Evolutionary conservation across 2,888 invertebrate species (phyloP), one percentile per base, ranked within the genome.

Genomic region (Eulithis prunata): DNA sequence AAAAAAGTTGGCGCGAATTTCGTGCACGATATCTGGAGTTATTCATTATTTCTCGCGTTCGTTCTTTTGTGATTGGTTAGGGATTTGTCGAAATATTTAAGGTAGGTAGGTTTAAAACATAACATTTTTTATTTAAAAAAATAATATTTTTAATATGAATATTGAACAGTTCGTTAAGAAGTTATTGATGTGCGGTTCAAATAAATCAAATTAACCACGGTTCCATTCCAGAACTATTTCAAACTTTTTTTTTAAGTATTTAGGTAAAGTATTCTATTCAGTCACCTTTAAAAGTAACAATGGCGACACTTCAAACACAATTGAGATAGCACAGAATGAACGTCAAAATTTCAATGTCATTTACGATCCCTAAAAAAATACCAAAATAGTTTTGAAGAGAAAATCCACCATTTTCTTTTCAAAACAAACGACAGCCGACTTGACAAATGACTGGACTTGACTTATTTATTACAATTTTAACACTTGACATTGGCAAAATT

Each of bases 1-100:
- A 76, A 80, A 81, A 83, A 82, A 78, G 79, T 81, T 83, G 80
- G 80, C 85, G 82, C 79, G 79, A 79, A 74, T 71, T 74, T 75
- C 64, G 72, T 75, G 76, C 78, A 70, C 69, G 66, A 62, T 69
- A 69, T 66, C 70, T 64, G 61, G 64, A 66, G 65, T 67, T 57
- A 62, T 66, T 69, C 64, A 68, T 73, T 70, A 70, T 73, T 70
- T 71, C 60, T 64, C 46, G 52, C n/a, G 46, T 57, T 58, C 21
- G 62, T 67, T 62, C 68, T 70, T 68, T 69, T 69, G 57, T 64
- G 62, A 59, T 57, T 66, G 58, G 54, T 71, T 71, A 68, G 49
- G 63, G 68, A 66, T 70, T 66, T 67, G 66, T 65, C 68, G 70
- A 70, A 64, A 68, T 55, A 68, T 72, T 66, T 64, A 38, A 58